Conservation (phyloP, 2,113 vertebrate genomes). For the Menura novaehollandiae region DNA sequence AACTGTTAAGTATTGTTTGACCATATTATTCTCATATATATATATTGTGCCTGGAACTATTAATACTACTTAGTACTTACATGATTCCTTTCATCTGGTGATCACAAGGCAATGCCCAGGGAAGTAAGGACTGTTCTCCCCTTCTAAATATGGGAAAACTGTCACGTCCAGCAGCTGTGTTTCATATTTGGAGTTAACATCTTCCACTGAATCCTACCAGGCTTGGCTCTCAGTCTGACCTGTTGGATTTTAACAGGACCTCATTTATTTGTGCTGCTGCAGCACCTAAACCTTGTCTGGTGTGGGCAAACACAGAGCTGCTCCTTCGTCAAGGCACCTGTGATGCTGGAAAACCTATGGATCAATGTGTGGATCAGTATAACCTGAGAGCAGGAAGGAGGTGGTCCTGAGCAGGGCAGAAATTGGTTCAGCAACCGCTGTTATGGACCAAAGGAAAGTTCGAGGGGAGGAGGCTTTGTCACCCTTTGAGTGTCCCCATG, state of each 20-base stretch:
- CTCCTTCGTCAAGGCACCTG: neutral
- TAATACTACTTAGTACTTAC: constrained; percentile 67
- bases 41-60: constrained; percentile 5
- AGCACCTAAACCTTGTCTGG: neutral
- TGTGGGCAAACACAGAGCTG: neutral
- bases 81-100: constrained; percentile 46
- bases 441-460: neutral
- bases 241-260: neutral
- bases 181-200: neutral
- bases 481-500: rapidly evolving
- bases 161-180: neutral
- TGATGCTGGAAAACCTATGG: rapidly evolving
- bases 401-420: neutral
- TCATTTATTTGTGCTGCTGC: neutral
- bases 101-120: neutral
- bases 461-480: neutral
- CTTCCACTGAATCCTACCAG: neutral
- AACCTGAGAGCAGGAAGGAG: neutral
- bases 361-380: rapidly evolving
- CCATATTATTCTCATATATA: constrained; percentile 12
- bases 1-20: constrained; percentile 26
- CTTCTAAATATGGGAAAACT: neutral
- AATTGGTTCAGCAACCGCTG: rapidly evolving
- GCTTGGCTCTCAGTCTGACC: neutral
- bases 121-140: neutral